A percentile compares a stretch with the other conserved stretches of the same genome.
phyloP scores from a whole-genome alignment of 2,797 vertebrate genomes.

The Arctocebus calabarensis region DNA sequence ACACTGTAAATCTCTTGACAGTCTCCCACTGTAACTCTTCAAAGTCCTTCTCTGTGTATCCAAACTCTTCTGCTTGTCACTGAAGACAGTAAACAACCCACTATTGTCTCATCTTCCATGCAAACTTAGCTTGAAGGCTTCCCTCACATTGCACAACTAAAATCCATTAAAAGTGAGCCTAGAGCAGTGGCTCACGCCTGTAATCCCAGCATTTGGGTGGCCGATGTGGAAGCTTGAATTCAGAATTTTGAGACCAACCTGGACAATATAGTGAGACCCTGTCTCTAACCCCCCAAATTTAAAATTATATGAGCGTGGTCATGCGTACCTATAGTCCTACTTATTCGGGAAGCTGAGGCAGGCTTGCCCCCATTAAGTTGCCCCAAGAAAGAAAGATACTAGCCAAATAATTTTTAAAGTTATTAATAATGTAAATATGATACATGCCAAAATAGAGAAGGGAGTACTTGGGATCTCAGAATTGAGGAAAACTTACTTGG shows the following conservation, averaged over 20 bases:
- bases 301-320: no score
- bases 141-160: not conserved
- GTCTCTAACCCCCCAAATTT: no score
- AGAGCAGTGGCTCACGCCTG: no score
- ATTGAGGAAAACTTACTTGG: not conserved
- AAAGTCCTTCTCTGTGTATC: not conserved
- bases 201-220: no score
- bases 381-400: not conserved
- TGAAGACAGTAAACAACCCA: not conserved
- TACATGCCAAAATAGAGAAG: not conserved
- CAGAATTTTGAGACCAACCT: no score
- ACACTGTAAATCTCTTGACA: not conserved
- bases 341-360: no score
- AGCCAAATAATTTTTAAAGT: not conserved
- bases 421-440: not conserved
- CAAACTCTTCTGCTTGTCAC: not conserved
- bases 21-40: not conserved
- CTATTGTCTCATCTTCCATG: not conserved
- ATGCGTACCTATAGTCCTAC: no score
- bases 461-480: not conserved
- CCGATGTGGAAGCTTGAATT: no score
- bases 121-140: not conserved
- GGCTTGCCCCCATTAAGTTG: not conserved
- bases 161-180: not conserved
- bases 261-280: no score